Percentiles rank a stretch among this genome's conserved stretches.
Evolutionary conservation across 2,113 vertebrate genomes (phyloP).

Genomic region (Nothobranchius kuhntae): DNA sequence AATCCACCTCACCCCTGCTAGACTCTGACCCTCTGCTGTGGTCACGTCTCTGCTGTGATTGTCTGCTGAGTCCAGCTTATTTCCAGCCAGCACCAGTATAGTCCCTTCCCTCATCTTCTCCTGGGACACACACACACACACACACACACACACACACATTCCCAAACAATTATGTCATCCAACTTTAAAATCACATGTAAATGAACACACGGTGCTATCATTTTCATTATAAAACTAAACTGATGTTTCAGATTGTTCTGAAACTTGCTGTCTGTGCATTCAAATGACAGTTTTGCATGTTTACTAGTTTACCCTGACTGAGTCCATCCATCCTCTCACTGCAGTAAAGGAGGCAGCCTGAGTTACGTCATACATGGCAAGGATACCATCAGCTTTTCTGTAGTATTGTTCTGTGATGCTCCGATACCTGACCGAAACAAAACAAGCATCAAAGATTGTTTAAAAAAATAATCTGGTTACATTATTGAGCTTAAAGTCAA

Average conservation of each 20-base stretch:
- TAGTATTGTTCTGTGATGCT: slow-evolving; percentile 87
- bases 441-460: neutral
- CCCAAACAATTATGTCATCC: no score
- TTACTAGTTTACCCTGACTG: slow-evolving; percentile 73
- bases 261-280: slow-evolving; percentile 20
- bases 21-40: slow-evolving; percentile 73
- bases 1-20: slow-evolving; percentile 77
- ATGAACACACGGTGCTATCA: no score
- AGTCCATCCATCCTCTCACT: slow-evolving; percentile 81
- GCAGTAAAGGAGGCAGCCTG: slow-evolving; percentile 72
- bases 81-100: slow-evolving; percentile 84
- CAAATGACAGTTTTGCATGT: slow-evolving; percentile 45
- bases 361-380: slow-evolving; percentile 84
- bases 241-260: neutral
- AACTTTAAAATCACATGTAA: neutral
- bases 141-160: neutral
- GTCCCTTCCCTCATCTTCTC: slow-evolving; percentile 79
- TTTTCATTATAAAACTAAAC: neutral
- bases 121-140: slow-evolving; percentile 44
- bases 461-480: neutral
- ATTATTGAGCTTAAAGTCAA: neutral
- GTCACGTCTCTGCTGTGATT: slow-evolving; percentile 63
- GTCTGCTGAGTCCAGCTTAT: slow-evolving; percentile 78
- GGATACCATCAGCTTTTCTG: slow-evolving; percentile 79
- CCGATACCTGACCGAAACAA: slow-evolving; percentile 73